Conservation (phyloP, 2,113 vertebrate species). For the Platichthys stellatus region DNA sequence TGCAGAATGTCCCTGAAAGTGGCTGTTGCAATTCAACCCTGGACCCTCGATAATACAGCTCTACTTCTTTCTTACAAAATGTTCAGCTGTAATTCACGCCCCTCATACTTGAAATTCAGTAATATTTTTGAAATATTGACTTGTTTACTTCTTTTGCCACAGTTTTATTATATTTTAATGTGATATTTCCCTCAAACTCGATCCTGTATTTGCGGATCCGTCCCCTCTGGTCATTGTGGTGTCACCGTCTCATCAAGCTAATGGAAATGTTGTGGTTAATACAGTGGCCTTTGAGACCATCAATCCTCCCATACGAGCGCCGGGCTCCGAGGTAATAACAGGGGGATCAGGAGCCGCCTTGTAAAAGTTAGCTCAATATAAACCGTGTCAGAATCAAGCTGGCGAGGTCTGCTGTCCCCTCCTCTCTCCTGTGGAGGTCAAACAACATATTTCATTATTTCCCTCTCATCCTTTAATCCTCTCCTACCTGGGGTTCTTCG, state of each 20-base stretch:
- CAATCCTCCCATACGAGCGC: slow-evolving; percentile 27
- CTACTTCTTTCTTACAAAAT: background rate
- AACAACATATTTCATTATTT: slow-evolving; percentile 76
- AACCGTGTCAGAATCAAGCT: slow-evolving; percentile 48
- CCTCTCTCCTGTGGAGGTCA: slow-evolving; percentile 68
- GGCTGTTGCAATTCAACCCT: no score
- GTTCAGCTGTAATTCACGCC: background rate
- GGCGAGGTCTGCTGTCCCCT: slow-evolving; percentile 28
- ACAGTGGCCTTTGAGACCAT: slow-evolving; percentile 37
- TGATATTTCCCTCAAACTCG: background rate
- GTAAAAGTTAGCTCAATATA: slow-evolving; percentile 58
- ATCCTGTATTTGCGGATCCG: slow-evolving; percentile 25
- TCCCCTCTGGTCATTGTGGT: slow-evolving; percentile 23
- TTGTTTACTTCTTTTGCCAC: background rate
- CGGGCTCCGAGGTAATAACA: slow-evolving; percentile 44
- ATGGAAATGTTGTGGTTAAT: slow-evolving; percentile 48
- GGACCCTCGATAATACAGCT: background rate
- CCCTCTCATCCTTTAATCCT: slow-evolving; percentile 76
- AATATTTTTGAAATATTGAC: no score
- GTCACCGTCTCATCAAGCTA: slow-evolving; percentile 54
- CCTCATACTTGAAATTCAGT: no score
- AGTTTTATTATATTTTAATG: background rate
- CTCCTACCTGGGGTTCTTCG: slow-evolving; percentile 46
- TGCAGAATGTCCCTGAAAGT: background rate
- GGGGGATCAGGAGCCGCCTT: slow-evolving; percentile 47